Conservation (phyloP, 2,888 invertebrate species). For the Amblyteles armatorius region DNA sequence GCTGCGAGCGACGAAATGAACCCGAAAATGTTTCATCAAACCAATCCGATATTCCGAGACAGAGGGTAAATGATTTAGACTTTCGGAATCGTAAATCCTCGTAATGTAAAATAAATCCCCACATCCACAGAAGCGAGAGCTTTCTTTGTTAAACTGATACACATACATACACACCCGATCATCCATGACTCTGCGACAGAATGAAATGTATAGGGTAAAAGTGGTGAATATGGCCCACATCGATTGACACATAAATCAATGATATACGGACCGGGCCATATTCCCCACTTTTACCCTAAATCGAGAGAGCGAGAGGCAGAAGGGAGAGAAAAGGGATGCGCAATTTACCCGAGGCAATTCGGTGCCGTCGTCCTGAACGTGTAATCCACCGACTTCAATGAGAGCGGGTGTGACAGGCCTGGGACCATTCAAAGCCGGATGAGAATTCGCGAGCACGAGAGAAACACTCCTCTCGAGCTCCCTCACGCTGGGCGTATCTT, state of each 20-base stretch:
- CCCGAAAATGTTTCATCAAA: slow-evolving; percentile 4
- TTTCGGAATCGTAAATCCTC: background rate
- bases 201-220: too few relatives aligned
- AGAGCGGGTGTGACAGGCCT: slow-evolving; percentile 84
- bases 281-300: too few relatives aligned
- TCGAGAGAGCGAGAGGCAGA: background rate
- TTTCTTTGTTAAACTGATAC: background rate
- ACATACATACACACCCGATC: background rate
- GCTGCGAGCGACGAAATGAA: background rate
- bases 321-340: slow-evolving; percentile 10
- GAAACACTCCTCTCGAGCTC: slow-evolving; percentile 85
- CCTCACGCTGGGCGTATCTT: slow-evolving; percentile 80
- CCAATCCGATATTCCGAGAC: background rate
- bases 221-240: too few relatives aligned
- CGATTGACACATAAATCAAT: too few relatives aligned
- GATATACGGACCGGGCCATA: too few relatives aligned
- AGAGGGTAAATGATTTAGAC: background rate
- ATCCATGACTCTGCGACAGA: background rate
- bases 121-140: background rate
- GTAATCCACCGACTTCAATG: slow-evolving; percentile 86
- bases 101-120: background rate
- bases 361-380: slow-evolving; percentile 81
- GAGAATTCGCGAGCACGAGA: slow-evolving; percentile 85
- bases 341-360: slow-evolving; percentile 72
- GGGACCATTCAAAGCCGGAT: slow-evolving; percentile 84